Evolutionary conservation across 2,797 vertebrate genomes (phyloP), one percentile per base, ranked within the genome.

Genomic region (Adelosebastes latens): DNA sequence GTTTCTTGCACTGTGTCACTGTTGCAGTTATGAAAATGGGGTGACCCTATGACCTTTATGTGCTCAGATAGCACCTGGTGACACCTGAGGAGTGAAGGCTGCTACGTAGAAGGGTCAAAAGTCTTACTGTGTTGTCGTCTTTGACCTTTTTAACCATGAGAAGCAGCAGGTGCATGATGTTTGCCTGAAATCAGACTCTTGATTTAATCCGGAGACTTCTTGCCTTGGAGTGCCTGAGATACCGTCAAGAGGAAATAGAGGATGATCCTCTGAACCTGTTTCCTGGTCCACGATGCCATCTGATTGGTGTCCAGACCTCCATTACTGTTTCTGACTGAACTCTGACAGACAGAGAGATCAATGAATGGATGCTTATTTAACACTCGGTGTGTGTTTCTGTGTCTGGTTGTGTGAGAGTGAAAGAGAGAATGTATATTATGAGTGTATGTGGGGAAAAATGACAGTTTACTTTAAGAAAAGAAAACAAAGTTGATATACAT

Each of bases 341-440:
- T 84, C 59, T 29, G 63, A 72, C 59, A 61, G 77, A 84, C 56
- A 32, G 67, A 73, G 34, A 68, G 53, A 61, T 72, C 73, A 61
- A 75, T 85, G 86, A 85, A 82, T 72, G 62, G 84, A 90, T 78
- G 80, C 58, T 86, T 87, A 91, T 90, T 92, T 91, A 90, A 91
- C 80, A 75, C 36, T 79, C 66, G 8, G 58, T 83, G 87, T 88
- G 82, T 87, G 83, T 89, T 80, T 90, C 66, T 86, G 87, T 87
- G 79, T 93, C 72, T 90, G 85, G 72, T 87, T 86, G 87, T 89
- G 83, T 42, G 80, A 61, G 81, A 61, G 70, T 85, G 82, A 74
- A 75, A 65, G 65, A 72, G 62, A 84, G 81, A 83, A 72, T 88
- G 84, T 86, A 70, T 80, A 82, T 87, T 86, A 71, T 87, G 55